These are phyloP conservation scores for Liposcelis brunnea DNA, from an alignment of 2,888 invertebrate genomes.

Conservation along the genomic window DNA sequence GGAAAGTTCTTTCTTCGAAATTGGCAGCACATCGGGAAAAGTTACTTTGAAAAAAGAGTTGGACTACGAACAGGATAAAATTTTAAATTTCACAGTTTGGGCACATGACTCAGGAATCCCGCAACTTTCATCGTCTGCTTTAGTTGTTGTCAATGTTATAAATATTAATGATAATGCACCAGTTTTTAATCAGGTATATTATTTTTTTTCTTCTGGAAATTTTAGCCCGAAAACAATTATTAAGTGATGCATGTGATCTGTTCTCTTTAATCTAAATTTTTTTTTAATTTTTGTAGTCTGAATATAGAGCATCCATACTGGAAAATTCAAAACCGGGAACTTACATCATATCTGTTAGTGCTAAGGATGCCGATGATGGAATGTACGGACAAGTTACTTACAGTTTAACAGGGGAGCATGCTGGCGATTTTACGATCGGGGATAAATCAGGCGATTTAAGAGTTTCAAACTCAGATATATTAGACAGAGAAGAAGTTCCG, in stretches of 20 bases:
- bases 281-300: conserved; percentile 19
- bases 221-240: too few relatives aligned
- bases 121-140: conserved; percentile 57
- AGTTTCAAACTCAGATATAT: conserved; percentile 47
- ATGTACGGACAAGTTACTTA: conserved; percentile 63
- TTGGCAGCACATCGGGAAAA: conserved; percentile 67
- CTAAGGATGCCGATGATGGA: conserved; percentile 62
- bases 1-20: conserved; percentile 58
- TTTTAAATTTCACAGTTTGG: conserved; percentile 58
- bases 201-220: too few relatives aligned
- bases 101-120: conserved; percentile 81
- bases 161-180: conserved; percentile 85
- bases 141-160: conserved; percentile 54
- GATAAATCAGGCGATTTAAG: conserved; percentile 54
- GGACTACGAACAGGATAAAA: conserved; percentile 66
- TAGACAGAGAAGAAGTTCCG: conserved; percentile 60
- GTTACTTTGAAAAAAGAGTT: conserved; percentile 59
- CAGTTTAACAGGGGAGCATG: conserved; percentile 54
- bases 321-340: conserved; percentile 64
- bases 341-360: conserved; percentile 51
- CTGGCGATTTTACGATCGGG: conserved; percentile 55
- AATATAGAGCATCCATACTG: conserved; percentile 51
- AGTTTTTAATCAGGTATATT: conserved; percentile 41
- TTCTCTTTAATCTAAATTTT: conserved; percentile 1
- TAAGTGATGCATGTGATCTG: too few relatives aligned